Evolutionary conservation across 2,888 invertebrate genomes (phyloP).

Genomic region (Eristalinus aeneus): DNA sequence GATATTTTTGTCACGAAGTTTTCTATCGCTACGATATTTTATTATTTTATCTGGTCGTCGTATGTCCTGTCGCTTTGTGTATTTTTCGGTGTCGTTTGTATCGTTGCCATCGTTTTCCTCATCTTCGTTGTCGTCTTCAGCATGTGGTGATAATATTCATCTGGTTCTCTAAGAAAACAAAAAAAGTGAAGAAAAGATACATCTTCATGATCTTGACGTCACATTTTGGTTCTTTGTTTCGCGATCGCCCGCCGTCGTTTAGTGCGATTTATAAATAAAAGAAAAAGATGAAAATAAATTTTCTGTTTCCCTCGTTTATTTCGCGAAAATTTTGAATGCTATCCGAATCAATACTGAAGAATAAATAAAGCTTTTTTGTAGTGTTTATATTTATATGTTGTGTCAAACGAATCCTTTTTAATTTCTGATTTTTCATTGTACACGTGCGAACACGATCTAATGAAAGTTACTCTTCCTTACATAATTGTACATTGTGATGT

Average conservation of each 20-base stretch:
- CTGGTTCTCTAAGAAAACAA: slow-evolving; percentile 8
- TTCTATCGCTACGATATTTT: slow-evolving; percentile 3
- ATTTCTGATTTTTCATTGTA: not conserved
- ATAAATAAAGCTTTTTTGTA: slow-evolving; percentile 22
- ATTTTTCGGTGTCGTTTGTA: not conserved
- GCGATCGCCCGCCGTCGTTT: slow-evolving; percentile 19
- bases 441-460: slow-evolving; percentile 12
- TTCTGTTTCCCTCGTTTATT: slow-evolving; percentile 3
- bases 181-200: slow-evolving; percentile 6
- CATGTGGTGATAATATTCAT: slow-evolving; percentile 28
- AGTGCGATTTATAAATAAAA: slow-evolving; percentile 39
- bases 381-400: slow-evolving; percentile 5
- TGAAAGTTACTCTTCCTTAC: slow-evolving; percentile 7
- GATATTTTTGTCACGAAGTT: slow-evolving; percentile 25
- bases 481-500: slow-evolving; percentile 11
- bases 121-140: slow-evolving; percentile 16
- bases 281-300: slow-evolving; percentile 30
- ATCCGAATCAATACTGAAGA: slow-evolving; percentile 14
- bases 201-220: slow-evolving; percentile 49
- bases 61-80: slow-evolving; percentile 6
- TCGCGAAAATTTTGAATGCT: slow-evolving; percentile 26
- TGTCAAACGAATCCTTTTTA: slow-evolving; percentile 12
- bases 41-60: slow-evolving; percentile 8
- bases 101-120: slow-evolving; percentile 14
- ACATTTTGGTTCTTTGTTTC: slow-evolving; percentile 36